These are phyloP conservation scores for Ernsta delagoae DNA, from an alignment of 2,888 invertebrate genomes.

Conservation along the genomic window DNA sequence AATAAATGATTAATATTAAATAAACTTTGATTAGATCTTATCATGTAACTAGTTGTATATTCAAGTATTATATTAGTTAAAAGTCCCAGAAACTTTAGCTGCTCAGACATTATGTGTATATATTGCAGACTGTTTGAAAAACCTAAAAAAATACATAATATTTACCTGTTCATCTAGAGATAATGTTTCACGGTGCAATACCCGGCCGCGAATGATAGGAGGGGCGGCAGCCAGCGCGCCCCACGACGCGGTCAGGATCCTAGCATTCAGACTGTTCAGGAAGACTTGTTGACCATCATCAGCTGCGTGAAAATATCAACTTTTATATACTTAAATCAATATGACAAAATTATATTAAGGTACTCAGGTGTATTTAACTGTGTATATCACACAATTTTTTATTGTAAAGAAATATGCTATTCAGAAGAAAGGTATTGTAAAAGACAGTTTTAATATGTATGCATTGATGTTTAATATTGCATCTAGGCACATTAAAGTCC, in stretches of 20 bases:
- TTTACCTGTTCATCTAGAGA: conserved; percentile 89
- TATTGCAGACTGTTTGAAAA: not conserved
- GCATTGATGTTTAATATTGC: too few species aligned
- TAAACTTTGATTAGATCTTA: too few species aligned
- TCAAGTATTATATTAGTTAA: too few species aligned
- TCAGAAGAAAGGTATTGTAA: too few species aligned
- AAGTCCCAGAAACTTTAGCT: too few species aligned
- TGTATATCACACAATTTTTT: not conserved
- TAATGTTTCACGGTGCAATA: conserved; percentile 94
- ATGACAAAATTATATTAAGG: not conserved
- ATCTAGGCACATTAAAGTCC: too few species aligned
- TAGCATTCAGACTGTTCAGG: conserved; percentile 95
- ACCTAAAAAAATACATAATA: not conserved
- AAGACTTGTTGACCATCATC: conserved; percentile 97
- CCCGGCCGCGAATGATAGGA: conserved; percentile 88
- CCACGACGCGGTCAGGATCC: conserved; percentile 94
- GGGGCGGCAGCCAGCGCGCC: conserved; percentile 93
- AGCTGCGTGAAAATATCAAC: conserved; percentile 80
- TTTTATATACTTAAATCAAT: not conserved
- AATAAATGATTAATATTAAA: too few species aligned
- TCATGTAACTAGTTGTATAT: too few species aligned
- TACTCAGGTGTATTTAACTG: not conserved
- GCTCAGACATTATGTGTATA: too few species aligned
- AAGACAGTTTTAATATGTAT: too few species aligned
- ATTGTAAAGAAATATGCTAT: too few species aligned